Evolutionary conservation across 2,113 vertebrate species (phyloP), one percentile per base, ranked within the genome.

Genomic region (Motacilla alba): DNA sequence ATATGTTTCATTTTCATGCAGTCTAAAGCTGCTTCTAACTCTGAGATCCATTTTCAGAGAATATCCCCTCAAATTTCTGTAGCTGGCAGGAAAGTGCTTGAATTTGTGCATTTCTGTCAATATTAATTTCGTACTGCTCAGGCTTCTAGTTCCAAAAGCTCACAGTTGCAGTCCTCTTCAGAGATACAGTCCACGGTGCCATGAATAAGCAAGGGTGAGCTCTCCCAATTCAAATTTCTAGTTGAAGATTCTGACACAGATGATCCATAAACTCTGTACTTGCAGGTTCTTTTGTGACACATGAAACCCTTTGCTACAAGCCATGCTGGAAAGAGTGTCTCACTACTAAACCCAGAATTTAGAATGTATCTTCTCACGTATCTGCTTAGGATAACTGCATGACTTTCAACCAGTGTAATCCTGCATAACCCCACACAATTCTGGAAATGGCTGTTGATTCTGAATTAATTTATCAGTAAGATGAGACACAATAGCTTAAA

Each of bases 241-340:
- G n/a, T 7, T 31, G 10, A 26, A 20, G 33, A 67, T 52, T 81
- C 66, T 49, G 49, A 60, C 31, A 52, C 15, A 72, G 44, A 7
- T 0, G 0, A 69, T 49, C 33, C 41, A 74, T 20, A 82, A 70
- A 47, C 18, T 5, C 3, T 46, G 16, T 16, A 43, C 21, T 67
- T n/a, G 9, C 11, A 47, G 4, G 15, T 12, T 30, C 27, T 83
- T 87, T 33, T 52, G 37, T 75, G 30, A 43, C 33, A 31, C 16
- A 5, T 13, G 5, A 83, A 89, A 77, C 13, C 16, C 17, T 44
- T 70, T 82, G 60, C 69, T n/a, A 58, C 19, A 59, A 82, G 11
- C 21, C 23, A 55, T 10, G 6, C 80, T 33, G 13, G 52, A 87
- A 70, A 69, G 7, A 63, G 13, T 33, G 46, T 9, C 33, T 72